Base-by-base conservation (phyloP, 2,113 vertebrate genomes). In the Mesitornis unicolor region DNA sequence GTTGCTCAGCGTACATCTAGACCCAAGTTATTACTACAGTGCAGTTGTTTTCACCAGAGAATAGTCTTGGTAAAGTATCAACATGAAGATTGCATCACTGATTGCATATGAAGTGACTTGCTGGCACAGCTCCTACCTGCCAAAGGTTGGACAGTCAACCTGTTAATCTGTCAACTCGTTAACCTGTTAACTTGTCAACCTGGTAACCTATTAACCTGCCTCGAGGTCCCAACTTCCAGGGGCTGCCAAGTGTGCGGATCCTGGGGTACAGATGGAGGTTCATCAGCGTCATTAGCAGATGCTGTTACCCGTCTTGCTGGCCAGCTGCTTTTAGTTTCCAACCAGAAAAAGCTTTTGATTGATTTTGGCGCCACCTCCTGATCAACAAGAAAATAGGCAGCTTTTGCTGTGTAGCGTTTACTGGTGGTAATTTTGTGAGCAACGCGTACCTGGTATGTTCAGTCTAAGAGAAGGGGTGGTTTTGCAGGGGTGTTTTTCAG, bases 321-420 rank as follows among this genome's bases (percentile, higher is more conserved):
- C 10, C 48, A 57, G 7, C 36, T 53, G 56, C 81, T 50, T 69
- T 54, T 10, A 0, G 9, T 76, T 94, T 83, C 40, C 61, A 73
- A 9, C 29, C 17, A 8, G 56, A 42, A 69, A 87, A 84, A 93
- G 9, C 61, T 92, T 87, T 87, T n/a, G 43, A 51, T 78, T 97
- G 95, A 84, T 97, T 97, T 95, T 97, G 92, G 93, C 97, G 97
- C 98, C 97, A 98, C 88, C 97, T 98, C 93, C 94, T 98, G 98
- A 97, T 88, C 63, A 74, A 69, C 43, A 70, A 82, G n/a, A 90
- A 96, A 92, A 92, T 91, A 63, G 83, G 82, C 89, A 94, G 56
- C n/a, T 93, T 59, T 56, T 86, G 40, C 71, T 38, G 15, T 4
- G 13, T 79, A 53, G 68, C 14, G 2, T 89, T 60, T 84, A n/a